A percentile compares a stretch with the other conserved stretches of the same genome.
These are phyloP conservation scores for Drosophila ochracea DNA, from an alignment of 2,888 invertebrate genomes.

Conservation along the genomic window DNA sequence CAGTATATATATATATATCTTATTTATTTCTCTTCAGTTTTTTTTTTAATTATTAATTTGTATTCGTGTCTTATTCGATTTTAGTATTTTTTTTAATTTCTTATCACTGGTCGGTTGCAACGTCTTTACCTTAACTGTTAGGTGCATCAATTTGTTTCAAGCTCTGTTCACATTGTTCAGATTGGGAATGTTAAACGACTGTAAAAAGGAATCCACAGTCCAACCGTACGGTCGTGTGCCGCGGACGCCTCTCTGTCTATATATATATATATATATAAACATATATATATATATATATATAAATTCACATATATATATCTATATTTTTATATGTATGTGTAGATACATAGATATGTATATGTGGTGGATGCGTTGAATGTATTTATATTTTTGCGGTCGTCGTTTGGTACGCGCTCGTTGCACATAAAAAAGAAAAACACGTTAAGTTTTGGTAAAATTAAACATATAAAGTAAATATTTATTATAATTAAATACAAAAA, in stretches of 20 bases:
- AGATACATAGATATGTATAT: constrained; percentile 20
- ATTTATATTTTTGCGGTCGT: constrained; percentile 53
- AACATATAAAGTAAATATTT: constrained; percentile 56
- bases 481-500: constrained; percentile 27
- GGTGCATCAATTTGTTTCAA: not conserved
- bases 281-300: constrained; percentile 9
- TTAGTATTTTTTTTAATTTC: constrained; percentile 2
- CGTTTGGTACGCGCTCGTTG: constrained; percentile 47
- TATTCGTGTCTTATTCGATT: not conserved
- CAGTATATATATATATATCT: not conserved
- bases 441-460: constrained; percentile 34
- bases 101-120: not conserved
- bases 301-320: not conserved
- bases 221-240: constrained; percentile 37
- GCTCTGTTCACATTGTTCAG: constrained; percentile 10
- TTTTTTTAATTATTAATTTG: not conserved
- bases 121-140: constrained; percentile 33
- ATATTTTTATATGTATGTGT: constrained; percentile 15
- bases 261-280: not conserved
- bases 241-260: constrained; percentile 27
- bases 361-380: constrained; percentile 29
- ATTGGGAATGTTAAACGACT: constrained; percentile 31
- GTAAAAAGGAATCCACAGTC: constrained; percentile 48
- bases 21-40: not conserved
- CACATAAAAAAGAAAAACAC: constrained; percentile 20